Base-by-base conservation (phyloP, 2,113 vertebrate genomes). In the Hypomesus transpacificus region DNA sequence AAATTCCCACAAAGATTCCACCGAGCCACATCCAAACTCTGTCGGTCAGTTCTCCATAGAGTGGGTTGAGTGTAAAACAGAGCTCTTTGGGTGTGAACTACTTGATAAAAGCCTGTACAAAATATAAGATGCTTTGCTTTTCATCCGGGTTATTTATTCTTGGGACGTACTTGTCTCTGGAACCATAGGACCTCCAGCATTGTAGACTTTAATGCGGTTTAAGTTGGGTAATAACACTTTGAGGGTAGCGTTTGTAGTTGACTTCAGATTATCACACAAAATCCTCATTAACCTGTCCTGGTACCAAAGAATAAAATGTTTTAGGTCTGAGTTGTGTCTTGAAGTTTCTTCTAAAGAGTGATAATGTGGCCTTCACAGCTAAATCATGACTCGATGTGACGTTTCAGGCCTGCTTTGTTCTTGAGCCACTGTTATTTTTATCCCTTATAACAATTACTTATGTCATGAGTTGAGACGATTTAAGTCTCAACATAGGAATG, bases 271-370 rank as follows among this genome's bases (percentile, higher is more conserved):
- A 46, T 46, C 39, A 46, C 9, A 46, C 39, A 8, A 13, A 46
- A 46, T 46, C 39, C 39, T 46, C 39, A 46, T 46, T 46, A 11
- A 46, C 39, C 68, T 86, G 67, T 59, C 54, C 68, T 75, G 21
- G 18, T 75, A 75, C 60, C 66, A 68, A 68, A 82, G 68, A 86
- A 87, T 85, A 77, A 88, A 87, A 77, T 46, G 18, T 82, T 85
- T 66, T 76, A 60, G 39, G 11, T 46, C 39, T 46, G 9, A 46
- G 39, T 46, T 13, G 39, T 46, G 39, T 46, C 39, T 46, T 46
- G 39, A 46, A 46, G 39, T 46, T 46, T 46, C 39, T 46, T 5
- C 39, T 46, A 7, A 46, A 9, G 39, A 1, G 39, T 46, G 9
- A 46, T 11, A 46, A 46, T 46, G 39, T 46, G 39, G 39, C 39